phyloP scores from a whole-genome alignment of 1,140 invertebrate species.

The Drosophila ambigua region DNA sequence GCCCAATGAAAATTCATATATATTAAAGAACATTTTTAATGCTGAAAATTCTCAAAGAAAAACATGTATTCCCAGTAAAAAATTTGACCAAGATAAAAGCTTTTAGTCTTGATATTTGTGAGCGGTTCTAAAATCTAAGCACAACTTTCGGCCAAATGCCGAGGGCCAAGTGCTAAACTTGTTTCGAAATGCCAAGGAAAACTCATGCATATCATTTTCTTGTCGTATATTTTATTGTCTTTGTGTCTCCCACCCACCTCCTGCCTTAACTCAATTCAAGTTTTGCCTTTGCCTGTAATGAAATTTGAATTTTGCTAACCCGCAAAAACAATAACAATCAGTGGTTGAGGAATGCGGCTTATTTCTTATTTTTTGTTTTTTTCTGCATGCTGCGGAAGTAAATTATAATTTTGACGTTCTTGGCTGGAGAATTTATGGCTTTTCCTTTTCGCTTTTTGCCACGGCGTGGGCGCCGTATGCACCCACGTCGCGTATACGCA shows the following conservation, averaged over 20 bases:
- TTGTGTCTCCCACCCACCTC: no score
- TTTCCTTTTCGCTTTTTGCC: background rate
- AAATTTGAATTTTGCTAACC: conserved; percentile 52
- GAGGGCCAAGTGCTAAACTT: conserved; percentile 8
- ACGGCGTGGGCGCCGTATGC: no score
- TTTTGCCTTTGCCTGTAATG: conserved; percentile 28
- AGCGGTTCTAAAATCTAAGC: background rate
- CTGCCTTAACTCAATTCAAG: conserved; percentile 22
- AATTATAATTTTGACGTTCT: conserved; percentile 62
- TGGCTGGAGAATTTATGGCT: conserved; percentile 55
- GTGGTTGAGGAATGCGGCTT: conserved; percentile 14
- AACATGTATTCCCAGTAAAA: background rate
- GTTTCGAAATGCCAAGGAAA: conserved; percentile 15
- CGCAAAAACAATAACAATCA: conserved; percentile 21
- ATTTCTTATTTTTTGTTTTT: conserved; percentile 15
- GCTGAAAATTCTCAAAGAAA: no score
- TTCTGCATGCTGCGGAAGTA: conserved; percentile 43
- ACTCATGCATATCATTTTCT: conserved; percentile 45
- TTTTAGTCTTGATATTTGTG: conserved; percentile 5
- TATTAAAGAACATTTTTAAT: no score
- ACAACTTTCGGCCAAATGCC: conserved; percentile 16
- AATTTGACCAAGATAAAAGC: background rate
- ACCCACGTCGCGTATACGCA: conserved; percentile 46
- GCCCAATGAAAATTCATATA: no score
- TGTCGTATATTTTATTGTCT: conserved; percentile 34